phyloP scores from a whole-genome alignment of 2,113 vertebrate species.

The Cryptomyrus ogoouensis region DNA sequence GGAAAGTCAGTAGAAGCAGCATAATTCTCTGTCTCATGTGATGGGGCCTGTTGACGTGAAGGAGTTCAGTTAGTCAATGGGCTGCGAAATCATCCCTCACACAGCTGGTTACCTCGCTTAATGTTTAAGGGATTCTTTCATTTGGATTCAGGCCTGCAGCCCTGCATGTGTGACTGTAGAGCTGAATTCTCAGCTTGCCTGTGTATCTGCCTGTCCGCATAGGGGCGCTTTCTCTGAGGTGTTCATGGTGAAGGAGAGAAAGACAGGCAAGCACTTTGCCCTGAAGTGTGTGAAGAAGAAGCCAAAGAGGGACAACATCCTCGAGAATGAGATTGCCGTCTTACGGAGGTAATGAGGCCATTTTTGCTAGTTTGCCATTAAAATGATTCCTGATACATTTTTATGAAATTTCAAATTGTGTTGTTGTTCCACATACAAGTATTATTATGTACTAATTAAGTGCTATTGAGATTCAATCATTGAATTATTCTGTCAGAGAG shows the following conservation, averaged over 20 bases:
- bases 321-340: constrained; percentile 93
- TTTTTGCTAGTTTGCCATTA: not conserved
- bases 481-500: not conserved
- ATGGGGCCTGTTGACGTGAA: not conserved
- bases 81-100: not conserved
- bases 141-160: not conserved
- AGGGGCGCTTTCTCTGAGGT: constrained; percentile 96
- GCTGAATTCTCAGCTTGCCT: not conserved
- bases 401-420: not conserved
- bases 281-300: constrained; percentile 97
- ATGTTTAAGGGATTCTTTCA: not conserved
- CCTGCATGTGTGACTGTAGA: not conserved
- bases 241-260: constrained; percentile 87
- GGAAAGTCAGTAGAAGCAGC: not conserved
- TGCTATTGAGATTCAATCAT: not conserved
- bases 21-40: not conserved
- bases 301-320: constrained; percentile 69
- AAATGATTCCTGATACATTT: not conserved
- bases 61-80: not conserved
- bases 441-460: not conserved
- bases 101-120: not conserved
- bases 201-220: constrained; percentile 11
- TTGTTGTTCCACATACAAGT: not conserved
- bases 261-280: constrained; percentile 80
- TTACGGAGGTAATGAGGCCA: constrained; percentile 72